phyloP scores from a whole-genome alignment of 2,797 vertebrate genomes.

The Coendou prehensilis region DNA sequence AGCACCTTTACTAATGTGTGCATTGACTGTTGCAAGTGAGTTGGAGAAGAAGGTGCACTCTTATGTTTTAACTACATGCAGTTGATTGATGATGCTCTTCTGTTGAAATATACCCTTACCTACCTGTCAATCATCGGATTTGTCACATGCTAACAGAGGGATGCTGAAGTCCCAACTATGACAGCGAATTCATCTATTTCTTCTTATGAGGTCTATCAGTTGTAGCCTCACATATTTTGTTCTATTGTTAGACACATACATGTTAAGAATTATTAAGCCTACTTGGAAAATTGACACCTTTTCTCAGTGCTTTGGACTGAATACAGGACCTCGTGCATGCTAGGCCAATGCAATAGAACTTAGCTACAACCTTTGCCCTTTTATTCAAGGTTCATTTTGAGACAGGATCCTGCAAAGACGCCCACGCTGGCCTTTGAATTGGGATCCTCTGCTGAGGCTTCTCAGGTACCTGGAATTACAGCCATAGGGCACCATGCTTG shows the following conservation, averaged over 20 bases:
- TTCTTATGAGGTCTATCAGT: background rate
- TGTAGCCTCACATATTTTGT: background rate
- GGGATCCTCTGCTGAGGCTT: background rate
- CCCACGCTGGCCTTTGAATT: background rate
- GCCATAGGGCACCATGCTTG: background rate
- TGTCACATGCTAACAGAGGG: too few species aligned
- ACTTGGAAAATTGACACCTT: background rate
- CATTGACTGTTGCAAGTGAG: background rate
- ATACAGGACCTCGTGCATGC: background rate
- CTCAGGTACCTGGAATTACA: background rate
- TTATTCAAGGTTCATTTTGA: background rate
- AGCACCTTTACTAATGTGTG: background rate
- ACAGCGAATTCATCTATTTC: background rate
- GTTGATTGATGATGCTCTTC: background rate
- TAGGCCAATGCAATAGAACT: background rate
- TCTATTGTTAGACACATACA: background rate
- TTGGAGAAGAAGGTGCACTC: background rate
- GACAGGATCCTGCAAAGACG: background rate
- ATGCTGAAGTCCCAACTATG: background rate
- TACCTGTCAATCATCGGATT: background rate
- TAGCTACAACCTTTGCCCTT: background rate
- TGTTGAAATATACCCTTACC: background rate
- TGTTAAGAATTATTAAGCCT: background rate
- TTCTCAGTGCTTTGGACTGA: background rate
- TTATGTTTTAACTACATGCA: background rate